Conservation (phyloP, 2,888 invertebrate genomes). For the Rhagonycha fulva region DNA sequence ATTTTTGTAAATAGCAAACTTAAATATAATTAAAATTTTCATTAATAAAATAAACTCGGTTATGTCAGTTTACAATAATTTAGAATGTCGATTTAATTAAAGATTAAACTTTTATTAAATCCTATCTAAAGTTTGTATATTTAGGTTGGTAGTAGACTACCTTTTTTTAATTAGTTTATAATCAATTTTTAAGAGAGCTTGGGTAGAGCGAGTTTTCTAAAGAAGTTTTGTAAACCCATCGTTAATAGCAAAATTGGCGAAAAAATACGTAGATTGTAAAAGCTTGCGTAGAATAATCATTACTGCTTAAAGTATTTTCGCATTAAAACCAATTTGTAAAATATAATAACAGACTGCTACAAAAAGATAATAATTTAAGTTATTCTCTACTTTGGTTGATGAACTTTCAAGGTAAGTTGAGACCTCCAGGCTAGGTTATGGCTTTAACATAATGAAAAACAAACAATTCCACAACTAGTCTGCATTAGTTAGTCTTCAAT, state of each 20-base stretch:
- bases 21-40: neutral
- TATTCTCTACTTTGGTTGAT: constrained; percentile 42
- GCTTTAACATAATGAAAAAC: constrained; percentile 42
- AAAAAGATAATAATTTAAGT: constrained; percentile 13
- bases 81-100: neutral
- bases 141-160: neutral
- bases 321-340: neutral
- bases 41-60: neutral
- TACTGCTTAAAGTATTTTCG: neutral
- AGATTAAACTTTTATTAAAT: neutral
- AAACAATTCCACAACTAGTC: constrained; percentile 38
- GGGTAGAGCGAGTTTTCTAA: neutral
- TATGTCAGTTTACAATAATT: neutral
- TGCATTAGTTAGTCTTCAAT: constrained; percentile 32
- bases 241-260: neutral
- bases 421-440: constrained; percentile 34
- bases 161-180: neutral
- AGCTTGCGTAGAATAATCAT: neutral
- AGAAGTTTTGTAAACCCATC: neutral
- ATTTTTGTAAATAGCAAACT: neutral
- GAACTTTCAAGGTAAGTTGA: constrained; percentile 52
- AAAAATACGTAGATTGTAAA: neutral
- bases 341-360: neutral
- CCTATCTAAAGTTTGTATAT: neutral
- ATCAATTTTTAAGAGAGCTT: no score